Evolutionary conservation across 2,888 invertebrate genomes (phyloP), one percentile per base, ranked within the genome.

Genomic region (Amphimallon solstitiale): DNA sequence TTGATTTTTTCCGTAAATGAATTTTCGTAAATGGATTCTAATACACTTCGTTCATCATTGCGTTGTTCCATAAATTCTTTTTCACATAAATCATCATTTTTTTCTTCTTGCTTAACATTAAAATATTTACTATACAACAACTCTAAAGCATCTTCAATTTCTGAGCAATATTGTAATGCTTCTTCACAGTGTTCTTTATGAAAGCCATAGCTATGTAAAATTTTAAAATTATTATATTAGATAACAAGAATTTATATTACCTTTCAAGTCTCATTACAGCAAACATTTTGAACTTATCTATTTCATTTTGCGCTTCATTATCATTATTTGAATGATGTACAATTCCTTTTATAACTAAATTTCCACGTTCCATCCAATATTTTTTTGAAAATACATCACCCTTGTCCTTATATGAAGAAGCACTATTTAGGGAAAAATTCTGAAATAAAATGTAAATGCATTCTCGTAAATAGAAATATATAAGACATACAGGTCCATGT

Each of bases 351-450:
- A 93, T 90, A 7, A 92, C 86, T 7, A 93, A 85, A 73, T 89
- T 90, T 3, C 92, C 92, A 71, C 90, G 85, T 74, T 92, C 90
- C 82, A 91, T 86, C 92, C 93, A 92, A 79, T 89, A 93, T 17
- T 89, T 87, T 71, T 89, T 89, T 40, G 87, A 86, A 35, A 92
- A 84, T 72, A 89, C 89, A 15, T 87, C 85, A 14, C 88, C 89
- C 78, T 89, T 89, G 78, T 92, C 91, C 83, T 87, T 78, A 71
- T 87, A 85, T 49, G 80, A 79, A 14, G 83, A 82, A 4, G 77
- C 78, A 71, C 83, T 83, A 70, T 78, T 80, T 45, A 87, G 78
- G 68, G 77, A 81, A 71, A 86, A 87, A 72, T 84, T 81, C 86
- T 87, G 72, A 15, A 78, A 78, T 29, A 9, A 60, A 67, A 67